Evolutionary conservation across 2,113 vertebrate species (phyloP).

Genomic region (Crotalus helleri): DNA sequence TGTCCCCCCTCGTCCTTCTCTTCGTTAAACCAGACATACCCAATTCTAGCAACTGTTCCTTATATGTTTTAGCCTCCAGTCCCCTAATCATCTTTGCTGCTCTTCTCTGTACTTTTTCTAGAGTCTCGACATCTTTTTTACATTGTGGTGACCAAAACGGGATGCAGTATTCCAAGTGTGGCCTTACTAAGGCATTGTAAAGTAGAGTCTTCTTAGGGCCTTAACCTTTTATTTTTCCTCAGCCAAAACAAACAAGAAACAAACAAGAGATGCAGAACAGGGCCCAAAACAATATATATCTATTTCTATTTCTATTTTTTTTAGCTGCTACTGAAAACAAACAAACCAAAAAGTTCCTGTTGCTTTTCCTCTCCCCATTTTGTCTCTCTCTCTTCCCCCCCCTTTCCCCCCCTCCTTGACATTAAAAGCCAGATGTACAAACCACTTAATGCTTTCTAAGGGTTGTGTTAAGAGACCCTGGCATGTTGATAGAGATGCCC

Average conservation of each 20-base stretch:
- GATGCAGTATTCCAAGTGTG: no score
- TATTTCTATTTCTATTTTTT: not conserved
- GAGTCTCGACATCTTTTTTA: no score
- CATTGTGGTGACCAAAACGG: no score
- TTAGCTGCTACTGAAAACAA: not conserved
- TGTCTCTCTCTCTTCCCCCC: not conserved
- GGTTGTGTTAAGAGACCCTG: slow-evolving; percentile 84
- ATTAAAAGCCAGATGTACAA: slow-evolving; percentile 72
- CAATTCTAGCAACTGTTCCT: no score
- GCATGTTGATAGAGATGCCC: slow-evolving; percentile 88
- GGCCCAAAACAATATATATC: not conserved
- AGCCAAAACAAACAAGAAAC: not conserved
- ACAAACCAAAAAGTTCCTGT: not conserved
- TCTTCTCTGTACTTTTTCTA: no score
- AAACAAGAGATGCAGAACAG: no score
- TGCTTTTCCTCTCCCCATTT: slow-evolving; percentile 7
- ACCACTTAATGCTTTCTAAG: slow-evolving; percentile 85
- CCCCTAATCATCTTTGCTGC: no score
- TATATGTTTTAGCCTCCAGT: no score
- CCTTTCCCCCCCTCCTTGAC: slow-evolving; percentile 58
- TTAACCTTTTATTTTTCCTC: not conserved
- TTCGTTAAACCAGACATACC: no score
- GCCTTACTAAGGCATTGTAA: no score
- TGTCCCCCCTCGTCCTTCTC: no score
- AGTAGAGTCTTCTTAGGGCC: not conserved